Percentiles rank a stretch among this genome's conserved stretches.
Conservation (phyloP, 2,113 vertebrate genomes). For the Crocuta crocuta region DNA sequence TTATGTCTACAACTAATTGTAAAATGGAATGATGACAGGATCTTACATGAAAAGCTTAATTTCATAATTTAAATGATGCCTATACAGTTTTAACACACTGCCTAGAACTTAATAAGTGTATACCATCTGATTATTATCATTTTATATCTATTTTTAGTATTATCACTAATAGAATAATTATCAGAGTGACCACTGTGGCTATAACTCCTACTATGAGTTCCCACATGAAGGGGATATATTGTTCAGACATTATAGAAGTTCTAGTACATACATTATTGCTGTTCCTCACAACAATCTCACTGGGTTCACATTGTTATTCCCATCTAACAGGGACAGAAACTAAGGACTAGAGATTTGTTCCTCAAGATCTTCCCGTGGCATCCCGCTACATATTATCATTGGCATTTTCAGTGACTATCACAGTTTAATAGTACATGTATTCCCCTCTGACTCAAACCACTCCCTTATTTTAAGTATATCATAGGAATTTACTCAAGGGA, state of each 20-base stretch:
- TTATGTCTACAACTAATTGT: background rate
- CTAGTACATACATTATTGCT: background rate
- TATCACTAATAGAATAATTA: background rate
- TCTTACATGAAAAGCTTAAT: background rate
- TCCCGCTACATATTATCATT: background rate
- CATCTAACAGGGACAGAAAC: background rate
- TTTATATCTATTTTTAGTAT: conserved; percentile 16
- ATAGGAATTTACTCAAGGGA: too few species aligned
- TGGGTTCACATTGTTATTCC: background rate
- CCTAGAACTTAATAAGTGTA: background rate
- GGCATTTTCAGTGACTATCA: background rate
- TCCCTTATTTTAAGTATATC: background rate
- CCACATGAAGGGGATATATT: background rate
- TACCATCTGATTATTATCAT: background rate
- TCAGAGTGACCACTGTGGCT: background rate
- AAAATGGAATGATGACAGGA: background rate
- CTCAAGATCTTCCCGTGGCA: background rate
- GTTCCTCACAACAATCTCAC: background rate
- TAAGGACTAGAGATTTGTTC: background rate
- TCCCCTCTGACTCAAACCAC: background rate
- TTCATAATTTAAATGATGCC: background rate
- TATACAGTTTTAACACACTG: background rate
- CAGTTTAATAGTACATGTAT: background rate
- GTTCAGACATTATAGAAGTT: background rate
- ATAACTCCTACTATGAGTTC: background rate